Base-by-base conservation (phyloP, 2,888 invertebrate genomes). In the Gnatocerus cornutus region DNA sequence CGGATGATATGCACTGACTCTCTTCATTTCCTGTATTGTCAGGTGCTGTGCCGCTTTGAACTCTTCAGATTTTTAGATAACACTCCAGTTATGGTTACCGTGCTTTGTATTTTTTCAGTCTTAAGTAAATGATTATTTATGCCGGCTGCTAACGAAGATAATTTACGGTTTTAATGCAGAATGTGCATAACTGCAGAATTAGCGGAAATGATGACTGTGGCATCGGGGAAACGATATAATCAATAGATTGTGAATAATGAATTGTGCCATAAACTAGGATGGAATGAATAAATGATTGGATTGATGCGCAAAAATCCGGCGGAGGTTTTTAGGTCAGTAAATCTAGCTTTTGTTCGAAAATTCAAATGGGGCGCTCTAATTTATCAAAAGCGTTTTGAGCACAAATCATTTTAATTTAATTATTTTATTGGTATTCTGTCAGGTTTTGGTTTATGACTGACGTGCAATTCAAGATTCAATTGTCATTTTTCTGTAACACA, bases 11-110 rank as follows among this genome's bases (percentile, higher is more conserved):
- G 7, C 9, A n/a, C n/a, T 33, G 33, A 33, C n/a, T n/a, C 33
- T 33, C 33, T n/a, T 33, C 33, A n/a, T 33, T 33, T 33, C 33
- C 33, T 33, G 33, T 33, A 33, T 33, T n/a, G 33, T 33, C 33
- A 33, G 33, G 33, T 33, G 33, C 1, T 33, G 6, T 33, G 33
- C 33, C n/a, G 33, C 7, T 33, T 9, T n/a, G 33, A 33, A 33
- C 7, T 7, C 33, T 33, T n/a, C 33, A 2, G 33, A 33, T 33
- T 33, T 33, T 33, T 33, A 33, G 33, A 33, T 33, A 33, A 6
- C 33, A 33, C n/a, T 33, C 33, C 33, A 4, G 33, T 33, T 33
- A 33, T 33, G 7, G 33, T 33, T 33, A n/a, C n/a, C 6, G 33
- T n/a, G n/a, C 33, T 33, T 33, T 33, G 9, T n/a, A 33, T 33